Evolutionary conservation across 2,113 vertebrate species (phyloP).

Genomic region (Chaetops frenatus): DNA sequence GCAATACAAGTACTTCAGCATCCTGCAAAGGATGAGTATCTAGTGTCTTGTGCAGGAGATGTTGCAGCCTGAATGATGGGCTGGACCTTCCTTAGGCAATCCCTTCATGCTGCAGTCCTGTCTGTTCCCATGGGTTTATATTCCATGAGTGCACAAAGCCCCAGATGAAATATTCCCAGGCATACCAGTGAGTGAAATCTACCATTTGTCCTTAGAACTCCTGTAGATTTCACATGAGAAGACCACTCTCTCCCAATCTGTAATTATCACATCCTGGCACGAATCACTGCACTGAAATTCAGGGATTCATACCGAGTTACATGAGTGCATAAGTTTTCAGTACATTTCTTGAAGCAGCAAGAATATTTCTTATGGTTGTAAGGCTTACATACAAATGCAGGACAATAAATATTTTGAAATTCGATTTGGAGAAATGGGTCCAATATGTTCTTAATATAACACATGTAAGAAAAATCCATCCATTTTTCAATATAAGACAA

Average conservation of each 20-base stretch:
- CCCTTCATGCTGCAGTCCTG: neutral
- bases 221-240: neutral
- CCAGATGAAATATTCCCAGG: neutral
- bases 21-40: neutral
- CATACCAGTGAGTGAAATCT: neutral
- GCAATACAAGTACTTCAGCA: neutral
- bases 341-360: neutral
- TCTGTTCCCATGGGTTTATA: neutral
- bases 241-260: neutral
- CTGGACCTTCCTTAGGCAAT: neutral
- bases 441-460: neutral
- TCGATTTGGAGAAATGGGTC: neutral
- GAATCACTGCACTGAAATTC: neutral
- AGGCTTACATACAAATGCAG: neutral
- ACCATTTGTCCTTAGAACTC: neutral
- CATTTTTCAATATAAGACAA: neutral
- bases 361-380: neutral
- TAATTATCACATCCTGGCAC: neutral
- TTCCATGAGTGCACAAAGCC: neutral
- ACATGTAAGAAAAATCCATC: accelerated
- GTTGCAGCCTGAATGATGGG: neutral
- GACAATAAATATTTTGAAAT: neutral
- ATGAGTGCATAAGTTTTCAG: neutral
- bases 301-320: neutral
- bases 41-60: neutral